A percentile compares a stretch with the other conserved stretches of the same genome.
Evolutionary conservation across 2,888 invertebrate species (phyloP).

Genomic region (Cheiracanthium punctorium): DNA sequence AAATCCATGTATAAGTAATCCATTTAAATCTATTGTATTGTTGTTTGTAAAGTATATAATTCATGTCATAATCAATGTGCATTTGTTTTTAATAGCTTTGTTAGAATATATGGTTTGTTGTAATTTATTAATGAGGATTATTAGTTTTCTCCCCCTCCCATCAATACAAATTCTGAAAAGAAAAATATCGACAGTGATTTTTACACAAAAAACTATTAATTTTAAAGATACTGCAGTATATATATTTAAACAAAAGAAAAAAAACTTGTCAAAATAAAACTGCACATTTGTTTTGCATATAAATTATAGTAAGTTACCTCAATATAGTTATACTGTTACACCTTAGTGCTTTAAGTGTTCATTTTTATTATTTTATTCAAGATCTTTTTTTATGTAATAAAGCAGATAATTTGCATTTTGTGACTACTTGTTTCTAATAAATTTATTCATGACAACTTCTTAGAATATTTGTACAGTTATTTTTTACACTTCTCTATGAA

Average conservation of each 20-base stretch:
- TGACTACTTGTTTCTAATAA: constrained; percentile 23
- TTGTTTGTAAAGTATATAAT: neutral
- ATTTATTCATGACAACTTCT: constrained; percentile 11
- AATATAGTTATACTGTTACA: neutral
- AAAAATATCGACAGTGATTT: too few species aligned
- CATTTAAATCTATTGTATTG: neutral
- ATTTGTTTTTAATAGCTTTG: neutral
- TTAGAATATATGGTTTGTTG: neutral
- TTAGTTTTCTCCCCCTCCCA: too few species aligned
- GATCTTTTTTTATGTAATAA: neutral
- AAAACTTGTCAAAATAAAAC: neutral
- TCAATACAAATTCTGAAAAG: too few species aligned
- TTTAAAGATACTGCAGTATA: too few species aligned
- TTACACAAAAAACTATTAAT: too few species aligned
- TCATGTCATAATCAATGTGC: neutral
- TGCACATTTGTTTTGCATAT: neutral
- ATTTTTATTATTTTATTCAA: neutral
- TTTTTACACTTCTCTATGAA: neutral
- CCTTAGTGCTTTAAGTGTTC: neutral
- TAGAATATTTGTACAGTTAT: neutral
- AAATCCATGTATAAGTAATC: neutral
- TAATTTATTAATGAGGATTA: neutral
- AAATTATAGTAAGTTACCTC: neutral
- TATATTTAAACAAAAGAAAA: too few species aligned
- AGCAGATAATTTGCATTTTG: neutral